These are phyloP conservation scores for Callocephalon fimbriatum DNA, from an alignment of 2,113 vertebrate species.

Conservation along the genomic window DNA sequence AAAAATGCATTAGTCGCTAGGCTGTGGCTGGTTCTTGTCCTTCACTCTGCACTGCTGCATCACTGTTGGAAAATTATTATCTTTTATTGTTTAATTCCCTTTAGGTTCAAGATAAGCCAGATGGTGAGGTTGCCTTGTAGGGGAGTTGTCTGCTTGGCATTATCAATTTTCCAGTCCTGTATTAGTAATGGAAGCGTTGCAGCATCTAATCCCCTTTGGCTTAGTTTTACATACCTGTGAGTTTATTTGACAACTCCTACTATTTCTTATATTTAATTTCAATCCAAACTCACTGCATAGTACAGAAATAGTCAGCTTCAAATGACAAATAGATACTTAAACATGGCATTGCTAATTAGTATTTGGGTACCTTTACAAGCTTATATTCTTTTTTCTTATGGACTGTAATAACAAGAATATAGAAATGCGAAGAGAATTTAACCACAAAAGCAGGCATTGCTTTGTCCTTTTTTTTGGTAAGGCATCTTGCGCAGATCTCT, in stretches of 20 bases:
- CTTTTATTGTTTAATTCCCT: conserved; percentile 56
- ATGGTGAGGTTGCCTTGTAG: conserved; percentile 36
- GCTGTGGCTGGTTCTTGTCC: background rate
- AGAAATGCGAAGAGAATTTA: background rate
- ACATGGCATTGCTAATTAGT: background rate
- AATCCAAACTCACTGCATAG: accelerated
- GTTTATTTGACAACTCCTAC: background rate
- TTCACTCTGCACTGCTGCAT: background rate
- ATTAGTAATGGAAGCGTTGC: background rate
- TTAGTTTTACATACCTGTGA: background rate
- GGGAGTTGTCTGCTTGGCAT: conserved; percentile 29
- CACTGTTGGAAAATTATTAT: conserved; percentile 36
- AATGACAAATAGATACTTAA: background rate
- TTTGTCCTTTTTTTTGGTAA: background rate
- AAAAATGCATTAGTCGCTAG: background rate
- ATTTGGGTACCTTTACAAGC: background rate
- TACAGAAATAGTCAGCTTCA: background rate
- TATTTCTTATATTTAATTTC: background rate
- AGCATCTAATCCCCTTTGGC: background rate
- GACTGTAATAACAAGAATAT: background rate
- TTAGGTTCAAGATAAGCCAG: conserved; percentile 24
- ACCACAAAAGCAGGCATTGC: background rate
- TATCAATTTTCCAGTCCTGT: conserved; percentile 24
- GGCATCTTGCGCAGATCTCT: background rate
- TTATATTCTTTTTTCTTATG: background rate